These are phyloP conservation scores for Drosophila grimshawi DNA, from an alignment of 1,140 invertebrate genomes.

Conservation along the genomic window DNA sequence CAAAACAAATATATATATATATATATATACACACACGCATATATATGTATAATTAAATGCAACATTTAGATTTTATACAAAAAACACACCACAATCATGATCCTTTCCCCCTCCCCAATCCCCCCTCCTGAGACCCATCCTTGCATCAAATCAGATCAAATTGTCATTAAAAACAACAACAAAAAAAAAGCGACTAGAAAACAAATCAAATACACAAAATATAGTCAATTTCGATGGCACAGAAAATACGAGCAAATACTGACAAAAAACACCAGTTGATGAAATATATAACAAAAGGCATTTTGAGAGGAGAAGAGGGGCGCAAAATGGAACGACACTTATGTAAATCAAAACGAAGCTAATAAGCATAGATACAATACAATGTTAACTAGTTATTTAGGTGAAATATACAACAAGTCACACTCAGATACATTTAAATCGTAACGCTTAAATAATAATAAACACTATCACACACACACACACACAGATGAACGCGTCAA, in stretches of 20 bases:
- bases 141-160: conserved; percentile 18
- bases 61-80: conserved; percentile 80
- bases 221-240: conserved; percentile 72
- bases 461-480: conserved; percentile 43
- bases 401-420: conserved; percentile 77
- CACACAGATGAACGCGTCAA: conserved; percentile 36
- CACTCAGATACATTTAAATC: conserved; percentile 65
- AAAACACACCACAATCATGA: conserved; percentile 35
- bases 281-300: conserved; percentile 43
- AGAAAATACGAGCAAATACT: conserved; percentile 41
- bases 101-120: conserved; percentile 3
- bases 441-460: conserved; percentile 54
- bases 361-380: conserved; percentile 69
- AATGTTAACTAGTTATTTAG: conserved; percentile 83
- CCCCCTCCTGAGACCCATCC: conserved; percentile 8
- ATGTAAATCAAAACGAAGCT: conserved; percentile 51
- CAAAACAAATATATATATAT: not conserved
- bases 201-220: conserved; percentile 64
- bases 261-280: conserved; percentile 32
- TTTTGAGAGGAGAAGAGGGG: conserved; percentile 38
- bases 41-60: conserved; percentile 59
- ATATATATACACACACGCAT: not conserved
- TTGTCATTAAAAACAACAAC: conserved; percentile 10
- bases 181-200: conserved; percentile 43
- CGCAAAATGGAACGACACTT: conserved; percentile 51